Base-by-base conservation (phyloP, 2,113 vertebrate genomes). In the Todiramphus chloris region DNA sequence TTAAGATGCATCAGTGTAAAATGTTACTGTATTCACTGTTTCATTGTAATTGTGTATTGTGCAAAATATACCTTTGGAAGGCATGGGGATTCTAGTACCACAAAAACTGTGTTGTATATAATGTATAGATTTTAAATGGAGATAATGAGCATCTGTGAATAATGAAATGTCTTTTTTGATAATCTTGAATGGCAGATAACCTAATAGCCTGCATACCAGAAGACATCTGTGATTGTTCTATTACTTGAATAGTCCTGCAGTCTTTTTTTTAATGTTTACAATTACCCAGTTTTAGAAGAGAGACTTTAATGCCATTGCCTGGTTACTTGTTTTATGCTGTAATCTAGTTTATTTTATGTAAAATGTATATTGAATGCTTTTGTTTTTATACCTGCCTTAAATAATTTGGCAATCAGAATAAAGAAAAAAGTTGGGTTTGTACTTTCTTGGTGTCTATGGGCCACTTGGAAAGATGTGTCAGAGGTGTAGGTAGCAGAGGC, bases 381-480 rank as follows among this genome's bases (percentile, higher is more conserved):
- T 98, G 98, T 99, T 99, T 99, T 99, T 99, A 99, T 99, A 99
- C 99, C 98, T 99, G 99, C 99, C 99, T 99, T 99, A 99, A 99
- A 98, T 98, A 99, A 99, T 98, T 99, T 98, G 99, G 99, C 99
- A 99, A 99, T 99, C 99, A 99, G 98, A 98, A 99, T 99, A 99
- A 98, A 97, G 95, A 97, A 99, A 99, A 99, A 98, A 93, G 94
- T 98, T 98, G 98, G 97, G 98, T 99, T 98, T 98, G 98, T 98
- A 98, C 87, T 88, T 97, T 50, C 88, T 95, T 97, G 81, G 94
- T 97, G 96, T 97, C 95, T 89, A 24, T 94, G 63, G 50, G 76
- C 96, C 89, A 44, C 94, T 85, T 87, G 70, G 56, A 96, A 83
- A 58, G 56, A 43, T 64, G 86, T 83, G 58, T 92, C 60, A 13